A percentile compares a stretch with the other conserved stretches of the same genome.
Conservation (phyloP, 1,140 invertebrate genomes). For the Polypedilum vanderplanki region DNA sequence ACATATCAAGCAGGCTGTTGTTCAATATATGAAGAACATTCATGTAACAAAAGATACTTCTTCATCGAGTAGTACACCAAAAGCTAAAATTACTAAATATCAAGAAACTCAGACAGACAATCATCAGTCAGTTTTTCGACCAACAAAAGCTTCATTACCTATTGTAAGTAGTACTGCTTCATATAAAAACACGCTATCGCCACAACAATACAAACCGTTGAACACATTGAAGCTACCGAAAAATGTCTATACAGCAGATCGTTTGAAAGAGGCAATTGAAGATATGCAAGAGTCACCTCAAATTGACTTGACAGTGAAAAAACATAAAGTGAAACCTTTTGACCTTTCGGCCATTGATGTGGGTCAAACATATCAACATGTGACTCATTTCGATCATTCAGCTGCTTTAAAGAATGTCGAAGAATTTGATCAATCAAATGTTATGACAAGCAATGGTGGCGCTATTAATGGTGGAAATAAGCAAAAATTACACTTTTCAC, state of each 20-base stretch:
- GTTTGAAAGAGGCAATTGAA: neutral
- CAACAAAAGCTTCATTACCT: slow-evolving; percentile 1
- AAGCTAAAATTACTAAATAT: neutral
- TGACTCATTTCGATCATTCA: neutral
- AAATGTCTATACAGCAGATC: neutral
- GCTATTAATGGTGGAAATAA: slow-evolving; percentile 34
- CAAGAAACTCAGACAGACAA: neutral
- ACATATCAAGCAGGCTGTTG: slow-evolving; percentile 17
- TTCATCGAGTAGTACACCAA: neutral
- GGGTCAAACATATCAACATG: slow-evolving; percentile 26
- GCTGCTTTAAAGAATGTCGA: slow-evolving; percentile 30
- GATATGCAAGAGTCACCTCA: slow-evolving; percentile 7
- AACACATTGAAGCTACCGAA: neutral
- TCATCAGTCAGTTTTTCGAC: neutral
- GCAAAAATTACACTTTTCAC: slow-evolving; percentile 40
- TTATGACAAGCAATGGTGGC: slow-evolving; percentile 34
- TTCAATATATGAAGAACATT: slow-evolving; percentile 2
- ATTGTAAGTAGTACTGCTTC: neutral
- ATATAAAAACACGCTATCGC: neutral
- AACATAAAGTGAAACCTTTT: slow-evolving; percentile 18
- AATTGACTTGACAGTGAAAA: neutral
- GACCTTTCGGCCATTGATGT: slow-evolving; percentile 30
- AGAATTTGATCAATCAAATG: slow-evolving; percentile 41
- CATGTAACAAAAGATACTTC: neutral
- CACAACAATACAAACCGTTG: neutral